Evolutionary conservation across 53 echinoderm and acorn worm species (phyloP).

Genomic region (Henricia sp.): DNA sequence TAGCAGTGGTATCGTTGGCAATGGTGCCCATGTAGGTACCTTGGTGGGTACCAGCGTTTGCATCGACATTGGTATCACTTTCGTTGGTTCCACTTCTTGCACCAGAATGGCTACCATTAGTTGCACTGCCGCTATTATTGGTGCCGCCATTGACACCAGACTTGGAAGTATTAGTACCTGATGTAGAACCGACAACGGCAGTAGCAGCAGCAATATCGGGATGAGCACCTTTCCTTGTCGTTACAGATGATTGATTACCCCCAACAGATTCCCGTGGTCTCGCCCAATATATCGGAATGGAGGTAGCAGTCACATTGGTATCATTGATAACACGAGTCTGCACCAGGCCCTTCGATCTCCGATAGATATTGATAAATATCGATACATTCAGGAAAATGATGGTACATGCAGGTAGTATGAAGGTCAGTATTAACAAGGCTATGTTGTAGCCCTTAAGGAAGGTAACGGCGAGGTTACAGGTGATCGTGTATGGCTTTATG

Average conservation of each 20-base stretch:
- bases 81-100: too few species aligned
- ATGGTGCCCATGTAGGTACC: neutral
- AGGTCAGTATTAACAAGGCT: neutral
- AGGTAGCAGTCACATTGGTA: neutral
- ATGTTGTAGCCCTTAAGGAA: neutral
- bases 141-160: too few species aligned
- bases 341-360: conserved; percentile 21
- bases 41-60: neutral
- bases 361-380: conserved; percentile 24
- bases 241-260: too few species aligned
- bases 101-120: too few species aligned
- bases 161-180: too few species aligned
- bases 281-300: neutral
- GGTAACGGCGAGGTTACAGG: neutral
- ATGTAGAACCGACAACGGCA: too few species aligned
- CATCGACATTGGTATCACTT: too few species aligned
- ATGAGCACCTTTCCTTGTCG: too few species aligned
- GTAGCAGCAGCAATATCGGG: too few species aligned
- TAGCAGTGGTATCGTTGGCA: neutral
- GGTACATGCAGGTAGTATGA: neutral
- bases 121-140: too few species aligned
- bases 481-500: conserved; percentile 8
- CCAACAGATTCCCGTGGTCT: too few species aligned
- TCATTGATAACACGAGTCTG: neutral
- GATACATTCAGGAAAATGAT: conserved; percentile 6